These are phyloP conservation scores for Struthidea cinerea DNA, from an alignment of 2,113 vertebrate species.

Conservation along the genomic window DNA sequence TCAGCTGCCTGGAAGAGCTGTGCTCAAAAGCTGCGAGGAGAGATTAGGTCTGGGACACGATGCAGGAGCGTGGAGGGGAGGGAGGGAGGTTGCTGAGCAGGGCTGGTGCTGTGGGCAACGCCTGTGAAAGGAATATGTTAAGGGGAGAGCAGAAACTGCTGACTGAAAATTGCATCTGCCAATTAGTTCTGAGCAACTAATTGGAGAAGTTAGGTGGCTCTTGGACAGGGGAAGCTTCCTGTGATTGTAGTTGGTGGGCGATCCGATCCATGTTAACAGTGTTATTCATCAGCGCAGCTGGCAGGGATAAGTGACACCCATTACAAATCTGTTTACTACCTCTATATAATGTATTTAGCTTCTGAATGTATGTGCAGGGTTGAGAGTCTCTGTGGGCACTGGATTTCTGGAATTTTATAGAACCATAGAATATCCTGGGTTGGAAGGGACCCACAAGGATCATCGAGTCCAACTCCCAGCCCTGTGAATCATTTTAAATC, in stretches of 20 bases:
- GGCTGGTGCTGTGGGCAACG: neutral
- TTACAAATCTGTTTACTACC: conserved; percentile 34
- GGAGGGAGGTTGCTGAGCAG: conserved; percentile 19
- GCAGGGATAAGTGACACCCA: neutral
- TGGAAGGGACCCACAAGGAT: neutral
- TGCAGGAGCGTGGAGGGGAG: neutral
- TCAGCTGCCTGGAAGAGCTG: conserved; percentile 54
- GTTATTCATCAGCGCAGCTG: neutral
- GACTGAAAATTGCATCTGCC: conserved; percentile 18
- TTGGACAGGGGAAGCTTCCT: neutral
- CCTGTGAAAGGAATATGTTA: neutral
- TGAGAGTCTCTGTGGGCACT: neutral
- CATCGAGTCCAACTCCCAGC: neutral
- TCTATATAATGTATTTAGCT: neutral
- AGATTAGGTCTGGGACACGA: conserved; percentile 20
- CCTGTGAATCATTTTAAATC: neutral
- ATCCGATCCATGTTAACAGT: neutral
- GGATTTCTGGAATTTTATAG: neutral
- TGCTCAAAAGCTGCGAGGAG: conserved; percentile 7
- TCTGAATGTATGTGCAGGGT: neutral
- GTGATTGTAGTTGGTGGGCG: neutral
- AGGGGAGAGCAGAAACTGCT: neutral
- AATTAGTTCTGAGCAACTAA: conserved; percentile 38
- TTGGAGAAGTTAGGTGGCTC: conserved; percentile 5
- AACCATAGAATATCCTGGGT: neutral